Percentiles rank a stretch among this genome's conserved stretches.
Evolutionary conservation across 2,888 invertebrate species (phyloP).

Genomic region (Pristionchus arcanus): DNA sequence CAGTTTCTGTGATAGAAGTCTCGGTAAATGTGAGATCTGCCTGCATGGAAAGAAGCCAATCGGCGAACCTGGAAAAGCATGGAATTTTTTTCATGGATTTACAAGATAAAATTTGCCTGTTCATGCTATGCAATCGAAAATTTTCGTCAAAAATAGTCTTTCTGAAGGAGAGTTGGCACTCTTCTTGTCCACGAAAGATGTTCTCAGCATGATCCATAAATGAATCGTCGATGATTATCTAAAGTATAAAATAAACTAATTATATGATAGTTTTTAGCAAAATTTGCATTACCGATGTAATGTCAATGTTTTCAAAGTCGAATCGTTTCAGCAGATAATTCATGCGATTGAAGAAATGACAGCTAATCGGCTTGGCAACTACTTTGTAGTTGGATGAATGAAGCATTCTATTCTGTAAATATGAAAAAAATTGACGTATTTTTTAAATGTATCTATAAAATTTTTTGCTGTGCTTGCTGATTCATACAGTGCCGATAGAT

Average conservation of each 20-base stretch:
- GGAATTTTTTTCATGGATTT: no score
- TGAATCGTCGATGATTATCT: neutral
- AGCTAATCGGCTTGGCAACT: neutral
- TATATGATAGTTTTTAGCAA: no score
- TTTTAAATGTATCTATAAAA: no score
- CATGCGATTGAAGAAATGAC: neutral
- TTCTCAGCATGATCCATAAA: neutral
- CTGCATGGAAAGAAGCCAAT: neutral
- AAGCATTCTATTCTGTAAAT: neutral
- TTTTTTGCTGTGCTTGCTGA: no score
- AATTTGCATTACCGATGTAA: neutral
- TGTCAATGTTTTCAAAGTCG: neutral
- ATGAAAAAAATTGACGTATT: no score
- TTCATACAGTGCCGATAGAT: no score
- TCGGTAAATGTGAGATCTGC: neutral
- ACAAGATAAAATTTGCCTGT: no score
- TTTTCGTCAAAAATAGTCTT: neutral
- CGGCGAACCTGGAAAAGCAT: neutral
- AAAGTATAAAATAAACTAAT: neutral
- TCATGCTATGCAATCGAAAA: neutral
- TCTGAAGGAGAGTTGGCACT: neutral
- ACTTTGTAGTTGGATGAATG: neutral
- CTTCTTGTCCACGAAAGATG: neutral
- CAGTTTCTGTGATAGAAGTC: neutral
- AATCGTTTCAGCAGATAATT: neutral